A percentile compares a stretch with the other conserved stretches of the same genome.
phyloP scores from a whole-genome alignment of 2,888 invertebrate species.

The Habrosyne pyritoides region DNA sequence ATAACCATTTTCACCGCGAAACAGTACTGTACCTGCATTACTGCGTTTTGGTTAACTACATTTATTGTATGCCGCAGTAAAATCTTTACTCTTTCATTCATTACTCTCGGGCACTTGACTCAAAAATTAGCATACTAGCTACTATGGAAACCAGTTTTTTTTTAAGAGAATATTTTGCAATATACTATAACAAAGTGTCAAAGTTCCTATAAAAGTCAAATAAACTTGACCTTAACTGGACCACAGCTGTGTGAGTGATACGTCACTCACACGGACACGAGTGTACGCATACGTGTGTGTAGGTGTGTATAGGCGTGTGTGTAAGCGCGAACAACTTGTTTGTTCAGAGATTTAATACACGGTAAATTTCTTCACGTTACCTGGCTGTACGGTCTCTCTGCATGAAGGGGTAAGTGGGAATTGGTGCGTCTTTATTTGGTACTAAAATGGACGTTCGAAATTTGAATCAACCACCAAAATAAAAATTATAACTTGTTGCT shows the following conservation, averaged over 20 bases:
- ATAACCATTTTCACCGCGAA: too few relatives aligned
- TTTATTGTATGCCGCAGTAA: too few relatives aligned
- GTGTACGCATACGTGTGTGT: conserved; percentile 9
- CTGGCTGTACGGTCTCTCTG: conserved; percentile 45
- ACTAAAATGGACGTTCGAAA: neutral
- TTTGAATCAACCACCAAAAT: too few relatives aligned
- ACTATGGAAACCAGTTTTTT: too few relatives aligned
- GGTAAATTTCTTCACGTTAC: conserved; percentile 81
- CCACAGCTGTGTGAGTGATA: neutral
- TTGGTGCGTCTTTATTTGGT: conserved; percentile 18
- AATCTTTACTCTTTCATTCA: too few relatives aligned
- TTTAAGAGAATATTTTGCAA: too few relatives aligned
- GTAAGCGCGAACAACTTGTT: conserved; percentile 82
- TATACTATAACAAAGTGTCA: too few relatives aligned
- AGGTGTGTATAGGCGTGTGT: conserved; percentile 32
- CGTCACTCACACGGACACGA: conserved; percentile 5
- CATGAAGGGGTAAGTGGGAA: conserved; percentile 41
- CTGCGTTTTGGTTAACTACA: too few relatives aligned
- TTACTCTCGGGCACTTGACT: too few relatives aligned
- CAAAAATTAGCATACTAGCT: too few relatives aligned
- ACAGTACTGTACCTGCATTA: too few relatives aligned
- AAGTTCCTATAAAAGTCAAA: neutral
- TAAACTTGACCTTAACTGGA: conserved; percentile 1
- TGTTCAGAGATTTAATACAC: conserved; percentile 83
- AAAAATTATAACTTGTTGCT: too few relatives aligned